phyloP scores from a whole-genome alignment of 1,140 invertebrate genomes.

The Teleogryllus occipitalis region DNA sequence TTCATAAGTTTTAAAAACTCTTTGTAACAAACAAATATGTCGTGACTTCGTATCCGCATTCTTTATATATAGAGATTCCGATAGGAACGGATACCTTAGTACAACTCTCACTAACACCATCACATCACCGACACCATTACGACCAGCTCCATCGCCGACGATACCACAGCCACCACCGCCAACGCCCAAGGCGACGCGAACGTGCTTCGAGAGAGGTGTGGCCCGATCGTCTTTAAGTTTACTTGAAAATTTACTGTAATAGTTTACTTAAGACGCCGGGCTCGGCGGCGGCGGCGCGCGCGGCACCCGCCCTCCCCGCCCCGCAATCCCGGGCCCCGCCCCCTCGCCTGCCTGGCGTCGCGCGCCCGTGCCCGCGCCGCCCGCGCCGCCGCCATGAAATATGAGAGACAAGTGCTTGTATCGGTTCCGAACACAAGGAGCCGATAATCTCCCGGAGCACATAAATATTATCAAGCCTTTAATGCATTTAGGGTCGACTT shows the following conservation, averaged over 20 bases:
- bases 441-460: slow-evolving; percentile 14
- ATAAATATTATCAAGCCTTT: slow-evolving; percentile 17
- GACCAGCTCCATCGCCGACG: no score
- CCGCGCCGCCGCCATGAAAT: background rate
- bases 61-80: no score
- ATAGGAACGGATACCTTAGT: no score
- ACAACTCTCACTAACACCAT: no score
- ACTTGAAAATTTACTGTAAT: slow-evolving; percentile 16
- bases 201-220: background rate
- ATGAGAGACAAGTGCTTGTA: background rate
- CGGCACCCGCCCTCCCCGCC: no score
- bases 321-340: no score
- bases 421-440: slow-evolving; percentile 8
- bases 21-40: no score
- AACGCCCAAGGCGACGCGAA: background rate
- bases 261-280: background rate
- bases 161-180: no score
- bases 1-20: no score
- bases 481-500: slow-evolving; percentile 3
- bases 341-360: background rate
- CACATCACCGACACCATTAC: no score
- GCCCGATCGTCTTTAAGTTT: slow-evolving; percentile 1
- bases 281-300: background rate
- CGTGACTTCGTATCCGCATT: no score
- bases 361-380: no score